phyloP scores from a whole-genome alignment of 37 sponge, comb jelly and placozoan genomes.

The Hormiphora californensis region DNA sequence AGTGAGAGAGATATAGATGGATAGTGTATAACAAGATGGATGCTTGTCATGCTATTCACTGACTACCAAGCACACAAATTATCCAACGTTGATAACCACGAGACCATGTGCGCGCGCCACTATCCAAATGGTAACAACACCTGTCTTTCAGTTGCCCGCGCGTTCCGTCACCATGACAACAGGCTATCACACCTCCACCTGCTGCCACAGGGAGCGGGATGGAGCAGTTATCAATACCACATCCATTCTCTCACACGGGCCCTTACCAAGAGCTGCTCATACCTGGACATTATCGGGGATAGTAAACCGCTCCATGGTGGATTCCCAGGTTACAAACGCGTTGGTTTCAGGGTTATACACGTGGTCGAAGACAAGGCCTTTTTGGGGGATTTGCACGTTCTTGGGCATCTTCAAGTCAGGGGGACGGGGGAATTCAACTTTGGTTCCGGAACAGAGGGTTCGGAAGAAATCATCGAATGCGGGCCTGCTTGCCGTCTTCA shows the following conservation, averaged over 20 bases:
- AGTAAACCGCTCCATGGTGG: neutral
- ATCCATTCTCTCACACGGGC: neutral
- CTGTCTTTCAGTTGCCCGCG: neutral
- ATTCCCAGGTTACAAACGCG: constrained; percentile 41
- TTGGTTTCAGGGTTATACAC: constrained; percentile 21
- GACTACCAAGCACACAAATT: neutral
- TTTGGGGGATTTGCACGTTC: constrained; percentile 59
- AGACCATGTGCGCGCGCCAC: too few species aligned
- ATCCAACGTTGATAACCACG: too few species aligned
- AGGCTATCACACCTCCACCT: too few species aligned
- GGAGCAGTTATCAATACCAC: too few species aligned
- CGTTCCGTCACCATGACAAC: constrained; percentile 32
- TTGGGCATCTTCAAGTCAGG: constrained; percentile 72
- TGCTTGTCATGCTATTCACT: too few species aligned
- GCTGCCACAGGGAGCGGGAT: too few species aligned
- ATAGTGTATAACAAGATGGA: too few species aligned
- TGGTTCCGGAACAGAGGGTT: constrained; percentile 80
- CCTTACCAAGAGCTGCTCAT: neutral
- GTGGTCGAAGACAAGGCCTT: constrained; percentile 34
- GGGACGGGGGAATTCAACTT: constrained; percentile 76
- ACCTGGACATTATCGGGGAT: constrained; percentile 41
- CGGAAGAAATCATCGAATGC: constrained; percentile 93
- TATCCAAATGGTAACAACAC: neutral
- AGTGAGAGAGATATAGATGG: too few species aligned
- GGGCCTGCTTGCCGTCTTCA: constrained; percentile 78